Conservation (phyloP, 2,797 vertebrate species). For the Podarcis lilfordi region DNA sequence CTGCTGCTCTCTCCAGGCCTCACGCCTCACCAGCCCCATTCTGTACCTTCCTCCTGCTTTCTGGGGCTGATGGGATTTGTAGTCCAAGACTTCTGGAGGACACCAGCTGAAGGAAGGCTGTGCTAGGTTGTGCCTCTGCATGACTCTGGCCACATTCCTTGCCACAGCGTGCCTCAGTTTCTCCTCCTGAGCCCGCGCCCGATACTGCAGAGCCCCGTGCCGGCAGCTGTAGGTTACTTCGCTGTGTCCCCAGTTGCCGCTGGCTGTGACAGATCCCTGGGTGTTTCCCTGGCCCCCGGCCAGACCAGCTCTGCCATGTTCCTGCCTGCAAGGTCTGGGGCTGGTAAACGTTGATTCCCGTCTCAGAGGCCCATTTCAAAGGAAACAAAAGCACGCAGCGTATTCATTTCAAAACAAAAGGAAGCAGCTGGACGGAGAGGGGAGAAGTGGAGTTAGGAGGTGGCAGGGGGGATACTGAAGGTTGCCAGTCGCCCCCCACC, state of each 20-base stretch:
- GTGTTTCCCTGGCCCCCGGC: neutral
- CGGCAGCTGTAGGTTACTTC: neutral
- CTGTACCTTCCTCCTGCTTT: no score
- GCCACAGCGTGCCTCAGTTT: rapidly evolving
- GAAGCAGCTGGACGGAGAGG: neutral
- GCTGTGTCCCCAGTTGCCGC: no score
- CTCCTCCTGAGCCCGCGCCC: neutral
- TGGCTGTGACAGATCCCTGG: neutral
- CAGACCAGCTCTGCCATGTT: neutral
- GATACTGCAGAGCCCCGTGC: neutral
- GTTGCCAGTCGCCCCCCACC: neutral
- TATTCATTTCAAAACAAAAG: slow-evolving; percentile 19
- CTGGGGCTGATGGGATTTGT: no score
- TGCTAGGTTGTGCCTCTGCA: neutral
- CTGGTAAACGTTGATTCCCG: slow-evolving; percentile 10
- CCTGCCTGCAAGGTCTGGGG: neutral
- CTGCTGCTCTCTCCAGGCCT: no score
- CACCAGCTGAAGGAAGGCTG: no score
- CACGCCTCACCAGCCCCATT: no score
- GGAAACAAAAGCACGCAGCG: neutral
- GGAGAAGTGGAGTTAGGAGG: no score
- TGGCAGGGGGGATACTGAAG: neutral
- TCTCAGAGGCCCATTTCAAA: neutral
- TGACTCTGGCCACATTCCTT: no score
- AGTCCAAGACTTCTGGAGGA: neutral